Evolutionary conservation across 2,888 invertebrate species (phyloP).

Genomic region (Aradus depressus): DNA sequence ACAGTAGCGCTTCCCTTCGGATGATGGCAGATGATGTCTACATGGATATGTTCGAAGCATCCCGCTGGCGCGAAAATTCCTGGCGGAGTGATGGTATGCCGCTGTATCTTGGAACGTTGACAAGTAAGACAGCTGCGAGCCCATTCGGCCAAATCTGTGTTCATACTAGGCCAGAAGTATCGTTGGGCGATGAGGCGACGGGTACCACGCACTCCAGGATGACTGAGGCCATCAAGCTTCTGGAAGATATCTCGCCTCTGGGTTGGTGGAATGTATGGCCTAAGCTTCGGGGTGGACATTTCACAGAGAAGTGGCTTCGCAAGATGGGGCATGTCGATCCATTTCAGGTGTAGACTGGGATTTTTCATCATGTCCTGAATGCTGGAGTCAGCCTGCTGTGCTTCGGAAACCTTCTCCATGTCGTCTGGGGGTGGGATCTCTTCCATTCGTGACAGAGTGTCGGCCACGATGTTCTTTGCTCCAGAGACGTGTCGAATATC

Average conservation of each 20-base stretch:
- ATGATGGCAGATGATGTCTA: slow-evolving; percentile 32
- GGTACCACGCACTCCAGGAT: slow-evolving; percentile 30
- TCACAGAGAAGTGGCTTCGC: slow-evolving; percentile 8
- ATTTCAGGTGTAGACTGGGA: background rate
- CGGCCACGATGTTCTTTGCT: slow-evolving; percentile 34
- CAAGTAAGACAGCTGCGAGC: slow-evolving; percentile 33
- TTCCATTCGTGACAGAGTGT: slow-evolving; percentile 33
- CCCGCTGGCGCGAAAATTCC: slow-evolving; percentile 29
- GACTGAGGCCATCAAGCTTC: slow-evolving; percentile 30
- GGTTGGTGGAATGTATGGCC: slow-evolving; percentile 21
- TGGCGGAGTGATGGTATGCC: slow-evolving; percentile 33
- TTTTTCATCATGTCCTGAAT: background rate
- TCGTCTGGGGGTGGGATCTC: slow-evolving; percentile 11
- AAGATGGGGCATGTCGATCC: background rate
- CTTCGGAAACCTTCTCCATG: background rate
- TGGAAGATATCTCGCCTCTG: slow-evolving; percentile 22
- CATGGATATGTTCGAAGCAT: slow-evolving; percentile 34
- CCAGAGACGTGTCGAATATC: slow-evolving; percentile 34
- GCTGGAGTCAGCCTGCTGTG: background rate
- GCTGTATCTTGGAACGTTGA: slow-evolving; percentile 34
- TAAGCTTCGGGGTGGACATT: slow-evolving; percentile 4
- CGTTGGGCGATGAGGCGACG: slow-evolving; percentile 33
- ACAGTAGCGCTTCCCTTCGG: slow-evolving; percentile 31
- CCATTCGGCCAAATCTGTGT: slow-evolving; percentile 34
- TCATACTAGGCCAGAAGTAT: slow-evolving; percentile 36